phyloP scores from a whole-genome alignment of 2,888 invertebrate genomes.

The Drosophila fulvimacula region DNA sequence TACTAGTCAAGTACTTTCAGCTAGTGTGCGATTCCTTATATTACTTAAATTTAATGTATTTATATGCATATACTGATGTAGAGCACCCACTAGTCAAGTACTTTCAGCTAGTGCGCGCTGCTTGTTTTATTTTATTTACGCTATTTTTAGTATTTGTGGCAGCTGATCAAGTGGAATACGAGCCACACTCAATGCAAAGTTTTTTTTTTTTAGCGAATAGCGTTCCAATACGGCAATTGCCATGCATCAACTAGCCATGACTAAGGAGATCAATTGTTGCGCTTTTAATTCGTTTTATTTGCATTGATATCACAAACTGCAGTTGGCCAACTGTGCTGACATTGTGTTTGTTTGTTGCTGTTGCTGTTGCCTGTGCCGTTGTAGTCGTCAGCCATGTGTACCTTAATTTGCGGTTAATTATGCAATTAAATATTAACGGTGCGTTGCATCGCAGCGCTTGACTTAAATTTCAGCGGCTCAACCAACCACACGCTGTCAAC shows the following conservation, averaged over 20 bases:
- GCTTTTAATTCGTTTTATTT: slow-evolving; percentile 18
- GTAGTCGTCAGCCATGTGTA: slow-evolving; percentile 57
- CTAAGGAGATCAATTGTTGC: slow-evolving; percentile 27
- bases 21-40: not conserved
- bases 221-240: slow-evolving; percentile 8
- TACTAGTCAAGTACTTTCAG: not conserved
- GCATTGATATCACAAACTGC: slow-evolving; percentile 8
- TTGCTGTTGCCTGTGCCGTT: slow-evolving; percentile 19
- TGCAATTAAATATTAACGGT: slow-evolving; percentile 79
- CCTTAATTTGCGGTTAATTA: slow-evolving; percentile 79
- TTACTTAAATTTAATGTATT: not conserved
- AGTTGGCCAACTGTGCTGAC: slow-evolving; percentile 62
- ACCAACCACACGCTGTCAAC: slow-evolving; percentile 46
- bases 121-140: slow-evolving; percentile 9
- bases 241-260: slow-evolving; percentile 10
- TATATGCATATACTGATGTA: not conserved
- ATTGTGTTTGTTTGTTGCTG: slow-evolving; percentile 23
- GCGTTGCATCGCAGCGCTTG: slow-evolving; percentile 60
- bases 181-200: not conserved
- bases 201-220: slow-evolving; percentile 4
- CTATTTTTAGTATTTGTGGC: slow-evolving; percentile 13
- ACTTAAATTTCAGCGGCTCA: slow-evolving; percentile 44
- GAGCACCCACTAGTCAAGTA: not conserved
- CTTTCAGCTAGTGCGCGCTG: not conserved
- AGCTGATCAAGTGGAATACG: slow-evolving; percentile 21